Base-by-base conservation (phyloP, 2,113 vertebrate genomes). In the Epinephelus moara region DNA sequence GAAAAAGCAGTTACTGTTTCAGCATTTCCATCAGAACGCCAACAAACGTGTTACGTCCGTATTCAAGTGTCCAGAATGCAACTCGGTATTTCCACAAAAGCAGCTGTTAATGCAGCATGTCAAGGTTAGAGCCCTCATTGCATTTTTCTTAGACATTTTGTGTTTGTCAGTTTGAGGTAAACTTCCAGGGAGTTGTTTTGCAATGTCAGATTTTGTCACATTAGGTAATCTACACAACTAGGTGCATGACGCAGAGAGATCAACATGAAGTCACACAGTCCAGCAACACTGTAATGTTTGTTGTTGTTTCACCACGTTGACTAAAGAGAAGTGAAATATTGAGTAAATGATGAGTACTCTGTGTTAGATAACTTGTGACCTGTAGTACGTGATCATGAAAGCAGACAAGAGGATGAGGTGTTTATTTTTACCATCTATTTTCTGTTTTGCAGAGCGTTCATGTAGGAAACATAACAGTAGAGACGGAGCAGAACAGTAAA, bases 21-120 rank as follows among this genome's bases (percentile, higher is more conserved):
- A 99, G 80, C 98, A 99, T 93, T 98, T 99, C 86, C 96, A 97
- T 83, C 96, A 99, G 90, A 96, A 97, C n/a, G 93, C 94, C 93
- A 96, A 84, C 86, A 96, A 95, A 88, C 85, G 96, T 19, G 91
- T 97, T 59, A 96, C 96, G 19, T 96, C 95, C 70, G 96, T 99
- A 15, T 99, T 99, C 90, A 99, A 98, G 93, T 99, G 98, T 94
- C 97, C 98, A 0, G 97, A 97, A 89, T 99, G 98, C 89, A 96
- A 97, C 25, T 94, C 97, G 3, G 94, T 98, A 30, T 99, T 97
- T 85, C 95, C 96, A 91, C 97, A 98, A 93, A 99, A 99, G 87
- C 96, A 97, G 14, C 94, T 96, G 82, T 88, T 99, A 73, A 97
- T 98, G 96, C 96, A 97, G 52, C 98, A 99, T 0, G 97, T 98